Evolutionary conservation across 2,888 invertebrate species (phyloP).

Genomic region (Copidosoma aretas): DNA sequence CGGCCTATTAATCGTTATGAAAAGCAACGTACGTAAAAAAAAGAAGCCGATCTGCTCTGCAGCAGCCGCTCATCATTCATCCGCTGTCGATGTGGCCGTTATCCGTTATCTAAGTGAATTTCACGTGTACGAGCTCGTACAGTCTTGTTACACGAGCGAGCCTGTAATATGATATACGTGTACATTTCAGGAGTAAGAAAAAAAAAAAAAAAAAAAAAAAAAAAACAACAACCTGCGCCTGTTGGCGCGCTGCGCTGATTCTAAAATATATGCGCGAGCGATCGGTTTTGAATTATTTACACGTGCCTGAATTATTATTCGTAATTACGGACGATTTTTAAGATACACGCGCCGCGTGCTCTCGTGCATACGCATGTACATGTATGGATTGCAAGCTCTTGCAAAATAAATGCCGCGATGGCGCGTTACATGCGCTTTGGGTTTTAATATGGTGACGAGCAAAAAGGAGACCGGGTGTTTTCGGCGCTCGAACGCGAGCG

Average conservation of each 20-base stretch:
- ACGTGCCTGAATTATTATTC: too few species aligned
- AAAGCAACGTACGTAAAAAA: background rate
- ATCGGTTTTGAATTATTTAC: background rate
- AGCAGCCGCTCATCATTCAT: conserved; percentile 6
- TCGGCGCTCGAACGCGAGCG: too few species aligned
- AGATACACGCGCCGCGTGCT: background rate
- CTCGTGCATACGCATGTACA: background rate
- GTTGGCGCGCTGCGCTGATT: background rate
- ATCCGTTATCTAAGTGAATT: background rate
- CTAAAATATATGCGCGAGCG: background rate
- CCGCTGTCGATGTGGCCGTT: background rate
- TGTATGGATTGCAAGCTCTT: background rate
- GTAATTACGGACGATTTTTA: background rate
- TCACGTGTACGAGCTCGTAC: background rate
- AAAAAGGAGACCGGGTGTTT: too few species aligned
- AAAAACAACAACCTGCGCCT: too few species aligned
- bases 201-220: too few species aligned
- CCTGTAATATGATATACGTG: too few species aligned
- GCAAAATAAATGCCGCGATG: background rate
- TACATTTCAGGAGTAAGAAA: too few species aligned
- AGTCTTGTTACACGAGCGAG: background rate
- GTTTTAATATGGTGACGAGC: too few species aligned
- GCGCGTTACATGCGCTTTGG: background rate
- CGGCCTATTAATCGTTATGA: conserved; percentile 12
- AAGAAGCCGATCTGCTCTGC: background rate